A percentile compares a stretch with the other conserved stretches of the same genome.
Evolutionary conservation across 1,140 invertebrate genomes (phyloP).

Genomic region (Drosophila cardini): DNA sequence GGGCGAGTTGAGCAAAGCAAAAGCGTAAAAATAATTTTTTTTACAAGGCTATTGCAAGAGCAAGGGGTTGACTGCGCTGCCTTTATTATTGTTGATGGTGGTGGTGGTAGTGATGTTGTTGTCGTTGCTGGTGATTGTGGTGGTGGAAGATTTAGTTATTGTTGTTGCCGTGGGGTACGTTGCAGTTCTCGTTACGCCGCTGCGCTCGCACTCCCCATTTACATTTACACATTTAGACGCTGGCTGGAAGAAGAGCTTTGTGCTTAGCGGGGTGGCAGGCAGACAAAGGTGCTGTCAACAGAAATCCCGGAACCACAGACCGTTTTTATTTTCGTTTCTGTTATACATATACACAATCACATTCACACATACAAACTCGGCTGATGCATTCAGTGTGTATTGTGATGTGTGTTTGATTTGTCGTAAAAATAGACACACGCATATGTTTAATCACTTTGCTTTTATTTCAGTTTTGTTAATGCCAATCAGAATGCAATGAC

Average conservation of each 20-base stretch:
- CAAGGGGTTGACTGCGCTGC: conserved; percentile 44
- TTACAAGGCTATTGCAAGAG: conserved; percentile 48
- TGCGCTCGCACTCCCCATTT: conserved; percentile 28
- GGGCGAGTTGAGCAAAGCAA: conserved; percentile 55
- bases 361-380: conserved; percentile 15
- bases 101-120: conserved; percentile 13
- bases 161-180: conserved; percentile 40
- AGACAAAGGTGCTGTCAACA: conserved; percentile 23
- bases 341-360: conserved; percentile 24
- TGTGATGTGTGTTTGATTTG: not conserved
- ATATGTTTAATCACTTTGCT: conserved; percentile 21
- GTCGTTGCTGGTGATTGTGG: conserved; percentile 32
- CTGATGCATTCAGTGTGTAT: conserved; percentile 26
- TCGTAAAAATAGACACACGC: conserved; percentile 32
- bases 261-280: conserved; percentile 40
- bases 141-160: conserved; percentile 54
- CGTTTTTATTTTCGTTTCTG: conserved; percentile 48
- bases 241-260: conserved; percentile 45
- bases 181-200: conserved; percentile 40
- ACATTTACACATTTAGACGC: conserved; percentile 19
- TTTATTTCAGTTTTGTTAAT: conserved; percentile 17
- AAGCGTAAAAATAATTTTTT: conserved; percentile 54
- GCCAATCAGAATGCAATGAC: conserved; percentile 29
- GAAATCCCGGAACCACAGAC: conserved; percentile 39
- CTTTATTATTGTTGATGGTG: conserved; percentile 43